Evolutionary conservation across 2,113 vertebrate species (phyloP).

Genomic region (Tautogolabrus adspersus): DNA sequence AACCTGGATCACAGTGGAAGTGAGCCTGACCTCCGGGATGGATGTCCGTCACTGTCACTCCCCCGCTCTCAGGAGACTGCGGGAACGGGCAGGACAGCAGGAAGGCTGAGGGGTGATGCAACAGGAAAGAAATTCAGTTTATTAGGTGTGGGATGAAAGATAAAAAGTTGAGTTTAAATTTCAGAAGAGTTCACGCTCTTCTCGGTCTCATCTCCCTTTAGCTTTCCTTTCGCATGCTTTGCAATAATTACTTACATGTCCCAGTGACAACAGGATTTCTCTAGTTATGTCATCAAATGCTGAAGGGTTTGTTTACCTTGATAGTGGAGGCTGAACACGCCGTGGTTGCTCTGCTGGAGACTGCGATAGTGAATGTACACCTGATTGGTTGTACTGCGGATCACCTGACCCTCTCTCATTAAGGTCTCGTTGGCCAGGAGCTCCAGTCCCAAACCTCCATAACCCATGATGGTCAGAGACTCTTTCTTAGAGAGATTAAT

Average conservation of each 20-base stretch:
- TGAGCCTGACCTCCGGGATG: conserved; percentile 91
- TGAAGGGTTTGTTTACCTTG: conserved; percentile 84
- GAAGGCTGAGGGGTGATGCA: conserved; percentile 82
- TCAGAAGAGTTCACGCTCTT: no score
- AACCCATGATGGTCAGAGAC: conserved; percentile 87
- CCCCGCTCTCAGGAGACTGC: conserved; percentile 86
- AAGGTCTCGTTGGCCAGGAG: conserved; percentile 91
- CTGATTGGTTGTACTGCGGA: conserved; percentile 92
- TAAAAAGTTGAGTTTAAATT: not conserved
- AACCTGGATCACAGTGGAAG: conserved; percentile 92
- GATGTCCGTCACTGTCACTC: conserved; percentile 91
- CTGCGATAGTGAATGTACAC: conserved; percentile 91
- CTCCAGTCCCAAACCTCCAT: conserved; percentile 83
- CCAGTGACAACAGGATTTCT: no score
- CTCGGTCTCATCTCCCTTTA: no score
- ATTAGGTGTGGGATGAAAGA: not conserved
- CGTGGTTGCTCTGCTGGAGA: conserved; percentile 84
- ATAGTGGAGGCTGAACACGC: conserved; percentile 90
- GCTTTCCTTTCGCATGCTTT: no score
- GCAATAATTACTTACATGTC: no score
- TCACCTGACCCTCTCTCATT: conserved; percentile 92
- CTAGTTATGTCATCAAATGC: not conserved
- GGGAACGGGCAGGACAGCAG: conserved; percentile 92
- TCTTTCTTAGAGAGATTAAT: conserved; percentile 91
- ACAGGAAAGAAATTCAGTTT: not conserved